Base-by-base conservation (phyloP, 2,888 invertebrate genomes). In the Scaeva pyrastri region DNA sequence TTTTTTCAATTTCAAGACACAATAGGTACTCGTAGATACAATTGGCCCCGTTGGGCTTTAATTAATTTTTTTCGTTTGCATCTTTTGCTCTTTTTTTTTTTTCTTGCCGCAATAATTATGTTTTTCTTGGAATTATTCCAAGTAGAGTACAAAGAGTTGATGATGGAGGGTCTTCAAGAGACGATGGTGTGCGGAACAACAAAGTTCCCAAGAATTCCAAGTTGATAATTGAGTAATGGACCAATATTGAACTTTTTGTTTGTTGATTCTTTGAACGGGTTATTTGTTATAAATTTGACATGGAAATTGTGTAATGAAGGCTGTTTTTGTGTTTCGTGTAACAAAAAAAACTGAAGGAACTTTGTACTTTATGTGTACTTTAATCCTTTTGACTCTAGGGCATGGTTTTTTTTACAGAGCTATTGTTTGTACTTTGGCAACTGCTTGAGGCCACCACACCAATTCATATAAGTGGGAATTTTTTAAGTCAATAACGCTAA, bases 91-190 rank as follows among this genome's bases (percentile, higher is more conserved):
- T n/a, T 16, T 66, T 50, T 50, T 48, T 10, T 21, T 10, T 2
- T 45, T 64, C 16, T 23, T n/a, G n/a, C 31, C 31, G 31, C 55
- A 71, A 80, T 85, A 85, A 85, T 80, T 85, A 72, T 66, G 55
- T 79, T 68, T 68, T 84, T 80, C 80, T 75, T 52, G 71, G 84
- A 84, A 84, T 66, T 56, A 50, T 52, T 52, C n/a, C 23, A 52
- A 68, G 52, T 41, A 31, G 41, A 60, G 26, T 31, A 48, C 26
- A n/a, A n/a, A n/a, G n/a, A n/a, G n/a, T n/a, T 26, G n/a, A 0
- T n/a, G 43, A 1, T n/a, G 12, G n/a, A 12, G 4, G 4, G 55
- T 55, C 16, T 19, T 39, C n/a, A 45, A 31, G 31, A 36, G 48
- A 8, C 23, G 1, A 8, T 8, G 8, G 8, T 21, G 21, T 48